Conservation (phyloP, 2,888 invertebrate genomes). For the Automeris io region DNA sequence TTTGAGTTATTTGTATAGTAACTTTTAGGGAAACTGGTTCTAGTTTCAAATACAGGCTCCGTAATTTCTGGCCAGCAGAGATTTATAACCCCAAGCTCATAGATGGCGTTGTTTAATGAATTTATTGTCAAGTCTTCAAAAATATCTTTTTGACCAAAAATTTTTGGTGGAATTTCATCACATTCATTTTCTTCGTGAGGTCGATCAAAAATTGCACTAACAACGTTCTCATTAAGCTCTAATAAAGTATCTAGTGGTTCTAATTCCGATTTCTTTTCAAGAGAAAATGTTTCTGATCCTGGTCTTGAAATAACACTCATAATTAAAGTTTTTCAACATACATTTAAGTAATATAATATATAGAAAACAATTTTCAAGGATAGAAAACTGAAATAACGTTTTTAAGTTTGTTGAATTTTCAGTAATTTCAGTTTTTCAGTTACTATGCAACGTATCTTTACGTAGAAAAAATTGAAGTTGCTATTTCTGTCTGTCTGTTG, state of each 20-base stretch:
- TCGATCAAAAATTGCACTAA: conserved; percentile 43
- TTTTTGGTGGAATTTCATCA: conserved; percentile 52
- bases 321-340: not conserved
- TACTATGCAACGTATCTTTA: conserved; percentile 28
- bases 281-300: conserved; percentile 24
- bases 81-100: conserved; percentile 78
- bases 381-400: not conserved
- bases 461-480: too few species aligned
- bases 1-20: conserved; percentile 82
- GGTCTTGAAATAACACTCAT: conserved; percentile 27
- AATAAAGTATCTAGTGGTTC: conserved; percentile 51
- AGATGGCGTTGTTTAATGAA: conserved; percentile 76
- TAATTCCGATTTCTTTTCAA: conserved; percentile 36
- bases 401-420: conserved; percentile 12
- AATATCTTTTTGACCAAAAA: conserved; percentile 49
- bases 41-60: conserved; percentile 74
- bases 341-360: conserved; percentile 5
- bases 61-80: conserved; percentile 79
- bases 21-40: conserved; percentile 78
- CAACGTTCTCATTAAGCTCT: conserved; percentile 58
- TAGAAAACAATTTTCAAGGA: not conserved
- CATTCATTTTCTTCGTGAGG: conserved; percentile 43
- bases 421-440: conserved; percentile 26
- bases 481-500: too few species aligned
- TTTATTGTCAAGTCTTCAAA: conserved; percentile 62